These are phyloP conservation scores for Thysanoteuthis rhombus DNA, from an alignment of 2,888 invertebrate species.

Conservation along the genomic window DNA sequence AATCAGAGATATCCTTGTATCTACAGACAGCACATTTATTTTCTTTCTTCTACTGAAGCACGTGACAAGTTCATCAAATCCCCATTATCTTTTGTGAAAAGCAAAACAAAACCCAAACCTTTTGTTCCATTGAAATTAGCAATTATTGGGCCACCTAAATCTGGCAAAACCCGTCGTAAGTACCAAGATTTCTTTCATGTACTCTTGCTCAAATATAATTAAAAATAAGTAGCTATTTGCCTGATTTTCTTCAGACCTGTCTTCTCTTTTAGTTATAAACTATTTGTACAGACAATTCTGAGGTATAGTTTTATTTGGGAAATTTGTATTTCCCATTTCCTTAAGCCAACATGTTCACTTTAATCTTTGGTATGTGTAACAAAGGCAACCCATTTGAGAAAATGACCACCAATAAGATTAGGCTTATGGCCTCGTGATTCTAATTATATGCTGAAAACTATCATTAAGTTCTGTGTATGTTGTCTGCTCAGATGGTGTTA, in stretches of 20 bases:
- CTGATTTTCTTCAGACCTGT: background rate
- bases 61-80: slow-evolving; percentile 63
- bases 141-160: slow-evolving; percentile 68
- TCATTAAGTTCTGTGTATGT: too few species aligned
- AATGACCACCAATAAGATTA: too few species aligned
- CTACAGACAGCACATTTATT: slow-evolving; percentile 65
- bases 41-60: slow-evolving; percentile 56
- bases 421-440: too few species aligned
- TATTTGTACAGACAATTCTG: background rate
- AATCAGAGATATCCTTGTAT: slow-evolving; percentile 61
- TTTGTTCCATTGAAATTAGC: slow-evolving; percentile 66
- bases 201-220: background rate
- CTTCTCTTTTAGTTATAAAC: background rate
- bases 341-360: too few species aligned
- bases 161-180: slow-evolving; percentile 68
- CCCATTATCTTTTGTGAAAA: slow-evolving; percentile 63
- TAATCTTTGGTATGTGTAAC: too few species aligned
- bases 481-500: too few species aligned
- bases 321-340: background rate
- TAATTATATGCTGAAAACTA: too few species aligned
- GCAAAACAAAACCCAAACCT: slow-evolving; percentile 62
- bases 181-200: slow-evolving; percentile 30
- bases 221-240: background rate
- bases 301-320: background rate
- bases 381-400: too few species aligned